A percentile compares a stretch with the other conserved stretches of the same genome.
Evolutionary conservation across 2,113 vertebrate species (phyloP).

Genomic region (Lutjanus erythropterus): DNA sequence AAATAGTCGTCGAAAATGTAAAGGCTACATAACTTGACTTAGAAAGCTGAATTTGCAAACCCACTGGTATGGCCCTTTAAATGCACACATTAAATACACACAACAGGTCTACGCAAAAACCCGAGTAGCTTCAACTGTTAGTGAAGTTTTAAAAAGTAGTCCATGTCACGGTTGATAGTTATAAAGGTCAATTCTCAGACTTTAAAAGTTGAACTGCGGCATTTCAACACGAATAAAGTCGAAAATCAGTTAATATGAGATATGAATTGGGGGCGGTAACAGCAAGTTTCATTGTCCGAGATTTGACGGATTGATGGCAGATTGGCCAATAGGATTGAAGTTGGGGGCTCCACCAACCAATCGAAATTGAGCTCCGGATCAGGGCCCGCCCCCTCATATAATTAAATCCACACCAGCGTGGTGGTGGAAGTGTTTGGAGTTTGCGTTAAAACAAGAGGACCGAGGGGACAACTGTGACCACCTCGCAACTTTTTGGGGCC

Average conservation of each 20-base stretch:
- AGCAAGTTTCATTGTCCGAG: conserved; percentile 5
- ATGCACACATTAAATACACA: no score
- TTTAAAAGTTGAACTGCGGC: not conserved
- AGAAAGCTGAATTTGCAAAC: not conserved
- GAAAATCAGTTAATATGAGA: conserved; percentile 25
- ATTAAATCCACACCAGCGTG: conserved; percentile 81
- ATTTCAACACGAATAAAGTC: not conserved
- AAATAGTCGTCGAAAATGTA: not conserved
- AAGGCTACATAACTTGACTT: not conserved
- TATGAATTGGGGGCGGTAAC: conserved; percentile 57
- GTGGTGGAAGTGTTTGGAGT: conserved; percentile 64
- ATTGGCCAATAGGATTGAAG: conserved; percentile 64
- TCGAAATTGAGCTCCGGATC: conserved; percentile 33
- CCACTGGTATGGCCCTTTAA: conserved; percentile 2
- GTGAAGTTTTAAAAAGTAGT: not conserved
- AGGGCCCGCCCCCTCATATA: conserved; percentile 44
- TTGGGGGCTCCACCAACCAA: conserved; percentile 45
- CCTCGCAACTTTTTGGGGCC: conserved; percentile 36
- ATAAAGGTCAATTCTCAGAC: not conserved
- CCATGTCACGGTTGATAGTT: no score
- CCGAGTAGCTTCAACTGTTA: not conserved
- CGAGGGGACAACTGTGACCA: not conserved
- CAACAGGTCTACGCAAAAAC: not conserved
- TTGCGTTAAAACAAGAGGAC: conserved; percentile 20
- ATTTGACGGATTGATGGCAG: conserved; percentile 65